Evolutionary conservation across 2,888 invertebrate genomes (phyloP), one percentile per base, ranked within the genome.

Genomic region (Lepidochitona cinerea): DNA sequence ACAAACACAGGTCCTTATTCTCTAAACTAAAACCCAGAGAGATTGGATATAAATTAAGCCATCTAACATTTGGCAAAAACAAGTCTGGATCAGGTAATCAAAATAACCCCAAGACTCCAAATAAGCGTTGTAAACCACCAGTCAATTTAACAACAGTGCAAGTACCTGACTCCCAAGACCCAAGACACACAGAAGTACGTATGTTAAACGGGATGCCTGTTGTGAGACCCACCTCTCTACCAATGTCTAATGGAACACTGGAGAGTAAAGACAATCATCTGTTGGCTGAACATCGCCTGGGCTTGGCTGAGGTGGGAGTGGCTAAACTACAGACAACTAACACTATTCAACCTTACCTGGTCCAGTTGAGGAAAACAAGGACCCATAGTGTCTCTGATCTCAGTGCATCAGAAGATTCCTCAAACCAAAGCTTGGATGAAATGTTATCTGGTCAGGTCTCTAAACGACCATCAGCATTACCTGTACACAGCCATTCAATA

Each of bases 341-440:
- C 2, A 53, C 68, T 35, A 72, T 75, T 29, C 77, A 75, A 32
- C 76, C 74, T 14, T 77, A 80, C 7, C 73, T 80, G n/a, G 69
- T 79, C 9, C 76, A 79, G 37, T 74, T 79, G 37, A 72, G 81
- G 35, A 59, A 59, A 29, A 81, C 74, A 36, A 79, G 79, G 9
- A 84, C 84, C 49, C 83, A 81, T 72, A 85, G 85, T 75, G 81
- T 81, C 12, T 83, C 85, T 32, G 84, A 86, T 73, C 71, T 85
- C 18, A 82, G 81, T 71, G 82, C 83, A 41, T 29, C 29, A 29
- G 12, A 59, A 14, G 18, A 29, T 14, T 29, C 59, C 59, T 14
- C 12, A 29, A 59, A 32, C 9, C 23, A 29, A 3, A 59, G 32
- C 29, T 59, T 23, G 59, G 59, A 59, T 14, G 59, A 59, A 32